These are phyloP conservation scores for Temnopleurus reevesii DNA, from an alignment of 53 echinoderm and acorn worm genomes.

Conservation along the genomic window DNA sequence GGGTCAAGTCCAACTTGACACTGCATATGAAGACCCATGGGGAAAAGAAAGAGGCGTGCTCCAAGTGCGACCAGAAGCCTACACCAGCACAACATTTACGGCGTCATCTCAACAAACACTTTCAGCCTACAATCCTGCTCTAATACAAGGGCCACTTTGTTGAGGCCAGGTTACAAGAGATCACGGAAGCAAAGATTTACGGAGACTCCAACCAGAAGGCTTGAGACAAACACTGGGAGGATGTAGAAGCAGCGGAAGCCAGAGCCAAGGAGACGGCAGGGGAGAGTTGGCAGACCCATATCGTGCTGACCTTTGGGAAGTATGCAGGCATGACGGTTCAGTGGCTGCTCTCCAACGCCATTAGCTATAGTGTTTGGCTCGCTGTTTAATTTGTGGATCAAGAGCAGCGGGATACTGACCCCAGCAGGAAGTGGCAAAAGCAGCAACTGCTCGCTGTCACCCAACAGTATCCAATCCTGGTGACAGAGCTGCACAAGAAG, in stretches of 20 bases:
- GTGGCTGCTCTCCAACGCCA: background rate
- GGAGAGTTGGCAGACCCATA: background rate
- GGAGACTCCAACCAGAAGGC: background rate
- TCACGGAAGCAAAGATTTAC: background rate
- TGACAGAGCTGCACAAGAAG: background rate
- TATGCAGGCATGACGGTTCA: background rate
- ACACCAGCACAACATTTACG: background rate
- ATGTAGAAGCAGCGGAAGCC: background rate
- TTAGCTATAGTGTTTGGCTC: background rate
- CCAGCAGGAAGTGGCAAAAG: background rate
- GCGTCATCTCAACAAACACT: background rate
- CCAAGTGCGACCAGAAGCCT: background rate
- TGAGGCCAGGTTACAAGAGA: background rate
- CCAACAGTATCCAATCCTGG: background rate
- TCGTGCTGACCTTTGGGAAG: background rate
- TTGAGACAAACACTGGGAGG: background rate
- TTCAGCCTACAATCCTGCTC: background rate
- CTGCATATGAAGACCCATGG: background rate
- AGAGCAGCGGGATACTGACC: background rate
- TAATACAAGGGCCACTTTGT: background rate
- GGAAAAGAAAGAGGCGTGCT: background rate
- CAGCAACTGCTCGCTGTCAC: background rate
- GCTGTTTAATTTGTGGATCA: background rate
- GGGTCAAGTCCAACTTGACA: background rate
- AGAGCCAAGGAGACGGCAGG: background rate